Evolutionary conservation across 2,888 invertebrate species (phyloP), one percentile per base, ranked within the genome.

Genomic region (Pasiphila rectangulata): DNA sequence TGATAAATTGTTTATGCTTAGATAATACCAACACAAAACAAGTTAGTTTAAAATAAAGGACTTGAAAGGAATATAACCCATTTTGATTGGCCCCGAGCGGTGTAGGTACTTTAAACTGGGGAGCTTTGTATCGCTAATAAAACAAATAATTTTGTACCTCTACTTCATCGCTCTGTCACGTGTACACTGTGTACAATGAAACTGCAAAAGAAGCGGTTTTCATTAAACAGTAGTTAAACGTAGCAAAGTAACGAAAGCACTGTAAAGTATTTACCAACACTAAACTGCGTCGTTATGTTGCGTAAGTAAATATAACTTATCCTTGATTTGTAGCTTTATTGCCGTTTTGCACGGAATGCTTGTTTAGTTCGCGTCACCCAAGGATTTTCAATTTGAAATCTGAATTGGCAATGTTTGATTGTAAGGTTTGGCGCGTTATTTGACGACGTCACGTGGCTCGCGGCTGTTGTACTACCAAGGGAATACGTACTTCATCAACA

Each of bases 401-500:
- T 41, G 38, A 52, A 41, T 41, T 32, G 41, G 34, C 24, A 27
- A 41, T 50, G 45, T 50, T 55, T 53, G 50, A 51, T 55, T 57
- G 49, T 46, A 55, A 57, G 53, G 57, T 69, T 66, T 57, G 63
- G 57, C 72, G 58, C 67, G 63, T 35, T 81, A 75, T 61, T 56
- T 80, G 64, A 66, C 57, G 52, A 74, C 81, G 21, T 59, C 72
- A 43, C 69, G 77, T 41, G 79, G 79, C 29, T 72, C 72, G 12
- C 67, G 73, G 36, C 69, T 80, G 41, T 69, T 82, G 23, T 74
- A 73, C 63, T 76, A 72, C 69, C 68, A 70, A 45, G 79, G 79
- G 45, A 75, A 82, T 56, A 81, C 77, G 0, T 82, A 69, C 66
- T 79, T 79, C 71, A 72, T 75, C 47, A 79, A 80, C 62, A 72